Base-by-base conservation (phyloP, 2,113 vertebrate genomes). In the Chaenogobius annularis region DNA sequence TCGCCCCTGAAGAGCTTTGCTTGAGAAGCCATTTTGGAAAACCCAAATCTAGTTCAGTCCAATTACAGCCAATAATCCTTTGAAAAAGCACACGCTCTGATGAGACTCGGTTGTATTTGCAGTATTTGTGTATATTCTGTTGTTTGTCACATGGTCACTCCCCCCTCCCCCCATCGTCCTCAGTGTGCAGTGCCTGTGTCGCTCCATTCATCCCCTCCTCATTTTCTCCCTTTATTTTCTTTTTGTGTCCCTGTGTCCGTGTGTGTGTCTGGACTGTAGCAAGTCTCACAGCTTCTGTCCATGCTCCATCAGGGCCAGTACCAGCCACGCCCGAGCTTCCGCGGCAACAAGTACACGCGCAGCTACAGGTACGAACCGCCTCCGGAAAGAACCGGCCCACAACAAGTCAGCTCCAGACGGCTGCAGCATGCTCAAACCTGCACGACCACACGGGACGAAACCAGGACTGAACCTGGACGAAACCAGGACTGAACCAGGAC, bases 241-340 rank as follows among this genome's bases (percentile, higher is more conserved):
- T 52, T 86, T 52, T 86, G 81, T 81, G 72, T 70, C 73, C 14
- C 65, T 78, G 82, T 78, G 31, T 66, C 14, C 77, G 70, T 8
- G 15, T n/a, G 10, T 71, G 5, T 89, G 75, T 75, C 74, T 85
- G 88, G 75, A 89, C 89, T 93, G 94, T 93, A 95, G 95, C 96
- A 98, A 98, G 98, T 99, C 83, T 99, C 98, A 88, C 98, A 99
- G 92, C 96, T 99, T 94, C 96, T 99, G 84, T 98, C 97, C 10
- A 98, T 99, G 96, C 97, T 99, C 87, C 97, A 98, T 91, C 97
- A 99, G 92, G 98, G 98, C 80, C 98, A 99, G 62, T 99, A 98
- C 92, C 98, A 99, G 89, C 98, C 98, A 85, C 94, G 98, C 86
- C 98, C 98, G 88, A 98, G 95, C 92, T 99, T 99, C 93, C 95